phyloP scores from a whole-genome alignment of 2,888 invertebrate species.

The Ennomos erosarius region DNA sequence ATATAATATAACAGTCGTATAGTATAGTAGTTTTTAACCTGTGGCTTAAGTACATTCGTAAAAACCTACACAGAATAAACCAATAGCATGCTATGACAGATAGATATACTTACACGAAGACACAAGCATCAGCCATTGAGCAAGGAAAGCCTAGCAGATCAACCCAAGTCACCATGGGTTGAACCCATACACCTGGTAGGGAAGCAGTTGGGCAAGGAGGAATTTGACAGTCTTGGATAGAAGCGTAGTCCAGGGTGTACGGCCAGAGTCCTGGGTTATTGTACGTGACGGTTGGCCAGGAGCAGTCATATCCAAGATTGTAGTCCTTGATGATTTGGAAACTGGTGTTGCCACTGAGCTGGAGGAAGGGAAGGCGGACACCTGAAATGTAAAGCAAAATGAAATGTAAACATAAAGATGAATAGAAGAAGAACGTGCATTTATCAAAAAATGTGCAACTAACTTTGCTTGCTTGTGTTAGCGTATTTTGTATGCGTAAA shows the following conservation, averaged over 20 bases:
- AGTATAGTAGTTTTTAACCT: no score
- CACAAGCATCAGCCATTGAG: slow-evolving; percentile 85
- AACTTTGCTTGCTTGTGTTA: no score
- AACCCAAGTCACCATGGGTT: slow-evolving; percentile 86
- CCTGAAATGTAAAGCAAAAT: slow-evolving; percentile 57
- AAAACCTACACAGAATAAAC: no score
- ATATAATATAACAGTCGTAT: no score
- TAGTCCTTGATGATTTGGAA: slow-evolving; percentile 82
- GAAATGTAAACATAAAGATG: slow-evolving; percentile 20
- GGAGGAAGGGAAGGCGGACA: slow-evolving; percentile 84
- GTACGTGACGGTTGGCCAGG: slow-evolving; percentile 82
- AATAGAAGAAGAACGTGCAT: no score
- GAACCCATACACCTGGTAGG: slow-evolving; percentile 87
- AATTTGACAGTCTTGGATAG: slow-evolving; percentile 83
- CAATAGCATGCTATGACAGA: no score
- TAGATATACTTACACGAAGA: slow-evolving; percentile 64
- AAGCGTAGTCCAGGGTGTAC: slow-evolving; percentile 87
- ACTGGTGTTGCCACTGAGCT: slow-evolving; percentile 83
- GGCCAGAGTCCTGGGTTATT: slow-evolving; percentile 86
- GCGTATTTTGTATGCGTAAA: no score
- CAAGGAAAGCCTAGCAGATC: slow-evolving; percentile 78
- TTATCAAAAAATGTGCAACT: no score
- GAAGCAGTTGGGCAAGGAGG: slow-evolving; percentile 85
- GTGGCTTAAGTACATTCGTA: no score
- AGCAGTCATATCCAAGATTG: slow-evolving; percentile 85